Conservation (phyloP, 2,888 invertebrate genomes). For the Anoncus sp. region DNA sequence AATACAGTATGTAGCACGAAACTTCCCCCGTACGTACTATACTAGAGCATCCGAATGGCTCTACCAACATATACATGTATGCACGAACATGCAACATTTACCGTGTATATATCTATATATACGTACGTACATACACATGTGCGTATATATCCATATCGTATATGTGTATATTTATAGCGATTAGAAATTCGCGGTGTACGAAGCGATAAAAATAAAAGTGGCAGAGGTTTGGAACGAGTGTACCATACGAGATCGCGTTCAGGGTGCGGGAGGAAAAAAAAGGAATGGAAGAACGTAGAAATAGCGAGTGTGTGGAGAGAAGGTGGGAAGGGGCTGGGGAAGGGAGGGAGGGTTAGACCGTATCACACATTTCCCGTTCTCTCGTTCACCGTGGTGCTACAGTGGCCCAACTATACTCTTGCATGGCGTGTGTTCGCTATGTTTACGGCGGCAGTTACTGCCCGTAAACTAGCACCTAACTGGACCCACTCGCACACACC, state of each 20-base stretch:
- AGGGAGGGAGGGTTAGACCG: constrained; percentile 57
- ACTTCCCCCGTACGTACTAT: constrained; percentile 1
- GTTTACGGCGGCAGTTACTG: constrained; percentile 76
- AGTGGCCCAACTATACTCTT: constrained; percentile 36
- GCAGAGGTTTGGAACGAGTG: constrained; percentile 55
- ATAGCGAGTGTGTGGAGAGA: constrained; percentile 25
- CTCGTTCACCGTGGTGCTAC: constrained; percentile 24
- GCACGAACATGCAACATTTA: no score
- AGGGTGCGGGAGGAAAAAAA: constrained; percentile 40
- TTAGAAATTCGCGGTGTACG: constrained; percentile 68
- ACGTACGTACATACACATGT: background rate
- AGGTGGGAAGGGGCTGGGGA: constrained; percentile 57
- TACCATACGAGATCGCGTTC: constrained; percentile 47
- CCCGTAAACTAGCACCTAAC: constrained; percentile 78
- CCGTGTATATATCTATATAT: constrained; percentile 17
- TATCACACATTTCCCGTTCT: constrained; percentile 37
- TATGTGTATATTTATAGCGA: constrained; percentile 60
- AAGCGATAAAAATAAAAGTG: constrained; percentile 62
- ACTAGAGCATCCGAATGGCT: constrained; percentile 12
- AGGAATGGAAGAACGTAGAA: constrained; percentile 59
- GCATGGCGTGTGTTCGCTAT: constrained; percentile 70
- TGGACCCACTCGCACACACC: constrained; percentile 70
- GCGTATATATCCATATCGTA: constrained; percentile 11
- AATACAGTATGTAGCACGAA: constrained; percentile 37
- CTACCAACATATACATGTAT: constrained; percentile 20